phyloP scores from a whole-genome alignment of 2,888 invertebrate genomes.

The Tetranychus truncatus region DNA sequence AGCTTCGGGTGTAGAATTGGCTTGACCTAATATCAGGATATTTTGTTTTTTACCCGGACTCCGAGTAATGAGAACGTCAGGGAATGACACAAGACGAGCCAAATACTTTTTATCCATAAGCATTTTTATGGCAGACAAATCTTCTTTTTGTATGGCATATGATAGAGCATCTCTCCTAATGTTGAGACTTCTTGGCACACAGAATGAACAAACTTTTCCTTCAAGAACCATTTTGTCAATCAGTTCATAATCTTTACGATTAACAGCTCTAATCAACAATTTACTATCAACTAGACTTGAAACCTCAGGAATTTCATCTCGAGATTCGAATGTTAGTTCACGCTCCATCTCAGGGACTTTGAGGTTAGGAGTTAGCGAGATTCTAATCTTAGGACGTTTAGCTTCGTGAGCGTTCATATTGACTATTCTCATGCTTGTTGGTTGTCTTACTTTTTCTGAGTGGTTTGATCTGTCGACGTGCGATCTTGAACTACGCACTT shows the following conservation, averaged over 20 bases:
- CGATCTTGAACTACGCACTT: background rate
- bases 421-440: background rate
- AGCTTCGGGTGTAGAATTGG: slow-evolving; percentile 4
- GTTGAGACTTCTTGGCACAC: slow-evolving; percentile 29
- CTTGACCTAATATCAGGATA: background rate
- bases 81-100: slow-evolving; percentile 1
- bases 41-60: too few relatives aligned
- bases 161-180: slow-evolving; percentile 30
- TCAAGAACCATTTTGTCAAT: slow-evolving; percentile 32
- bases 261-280: slow-evolving; percentile 36
- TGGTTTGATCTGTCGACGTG: background rate
- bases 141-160: slow-evolving; percentile 31
- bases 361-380: background rate
- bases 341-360: slow-evolving; percentile 3
- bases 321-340: slow-evolving; percentile 15
- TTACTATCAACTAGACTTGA: slow-evolving; percentile 34
- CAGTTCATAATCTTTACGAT: slow-evolving; percentile 32
- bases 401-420: background rate
- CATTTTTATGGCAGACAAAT: slow-evolving; percentile 31
- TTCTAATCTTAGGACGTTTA: background rate
- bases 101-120: slow-evolving; percentile 25
- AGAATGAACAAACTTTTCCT: slow-evolving; percentile 31
- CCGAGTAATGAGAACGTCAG: background rate
- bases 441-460: background rate
- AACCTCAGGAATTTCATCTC: slow-evolving; percentile 32